These are phyloP conservation scores for Maniola jurtina DNA, from an alignment of 1,140 invertebrate species.

Conservation along the genomic window DNA sequence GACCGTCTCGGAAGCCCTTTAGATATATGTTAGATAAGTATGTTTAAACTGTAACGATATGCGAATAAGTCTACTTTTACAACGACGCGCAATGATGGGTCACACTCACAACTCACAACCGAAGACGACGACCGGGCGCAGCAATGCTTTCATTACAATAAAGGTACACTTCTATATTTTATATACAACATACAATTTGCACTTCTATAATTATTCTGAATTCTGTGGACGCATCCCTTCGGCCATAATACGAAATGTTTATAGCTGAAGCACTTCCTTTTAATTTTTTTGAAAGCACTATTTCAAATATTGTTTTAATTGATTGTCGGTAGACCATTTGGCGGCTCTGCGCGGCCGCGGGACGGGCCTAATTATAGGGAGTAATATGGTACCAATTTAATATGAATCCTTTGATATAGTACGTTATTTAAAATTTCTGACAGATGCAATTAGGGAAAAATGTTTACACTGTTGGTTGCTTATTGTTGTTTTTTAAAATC, in stretches of 20 bases:
- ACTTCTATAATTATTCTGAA: no score
- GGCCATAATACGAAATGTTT: constrained; percentile 62
- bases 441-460: constrained; percentile 26
- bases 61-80: no score
- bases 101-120: no score
- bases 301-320: constrained; percentile 77
- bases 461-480: constrained; percentile 19
- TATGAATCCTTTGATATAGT: constrained; percentile 19
- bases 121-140: no score
- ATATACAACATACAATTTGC: no score
- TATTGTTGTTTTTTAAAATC: not conserved
- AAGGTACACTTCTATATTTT: no score
- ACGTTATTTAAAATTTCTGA: constrained; percentile 23
- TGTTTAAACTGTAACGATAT: no score
- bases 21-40: no score
- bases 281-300: constrained; percentile 66
- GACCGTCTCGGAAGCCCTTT: no score
- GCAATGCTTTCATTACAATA: no score
- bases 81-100: no score
- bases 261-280: constrained; percentile 65
- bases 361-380: constrained; percentile 56
- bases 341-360: constrained; percentile 44
- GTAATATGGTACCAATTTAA: constrained; percentile 38
- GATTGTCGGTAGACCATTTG: constrained; percentile 70
- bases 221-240: constrained; percentile 14